Base-by-base conservation (phyloP, 2,888 invertebrate genomes). In the Xanthorhoe designata region DNA sequence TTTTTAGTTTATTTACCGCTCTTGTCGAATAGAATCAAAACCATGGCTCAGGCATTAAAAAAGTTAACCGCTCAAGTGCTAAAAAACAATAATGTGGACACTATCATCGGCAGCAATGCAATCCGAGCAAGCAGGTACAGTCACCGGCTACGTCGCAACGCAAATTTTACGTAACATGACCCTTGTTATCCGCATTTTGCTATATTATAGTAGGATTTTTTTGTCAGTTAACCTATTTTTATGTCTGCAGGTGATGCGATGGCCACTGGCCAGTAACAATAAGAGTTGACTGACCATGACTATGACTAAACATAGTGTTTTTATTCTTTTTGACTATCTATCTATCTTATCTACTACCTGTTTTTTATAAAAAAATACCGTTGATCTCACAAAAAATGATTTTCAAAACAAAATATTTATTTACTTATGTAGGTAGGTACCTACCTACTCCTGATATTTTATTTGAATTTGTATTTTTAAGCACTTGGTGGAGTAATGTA, bases 401-500 rank as follows among this genome's bases (percentile, higher is more conserved):
- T 32, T 32, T 6, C 32, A 32, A 32, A 7, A 32, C 5, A 32
- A 32, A 32, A 32, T 32, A 32, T 7, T 7, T 32, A 24, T 32
- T 32, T 32, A 32, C 32, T 1, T 38, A 38, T 38, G 35, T 35
- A 35, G 35, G 35, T 9, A 5, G 35, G 1, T 18, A 8, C n/a
- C 18, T 50, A 19, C 3, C 3, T 13, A 50, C 9, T 4, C 50
- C 19, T 15, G 18, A n/a, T 19, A 19, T 77, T 71, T 51, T 8
- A 24, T 61, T 38, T 18, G 18, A n/a, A 10, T 50, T 15, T 51
- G 10, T 63, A 10, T 61, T 55, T 42, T 15, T 1, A 50, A 53
- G 98, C 83, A 96, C 96, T 76, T 98, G 97, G 96, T 98, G 98
- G 96, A 90, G 95, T 66, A 95, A 97, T 85, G 98, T 99, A 8